phyloP scores from a whole-genome alignment of 2,888 invertebrate genomes.

The Atrina japonica region DNA sequence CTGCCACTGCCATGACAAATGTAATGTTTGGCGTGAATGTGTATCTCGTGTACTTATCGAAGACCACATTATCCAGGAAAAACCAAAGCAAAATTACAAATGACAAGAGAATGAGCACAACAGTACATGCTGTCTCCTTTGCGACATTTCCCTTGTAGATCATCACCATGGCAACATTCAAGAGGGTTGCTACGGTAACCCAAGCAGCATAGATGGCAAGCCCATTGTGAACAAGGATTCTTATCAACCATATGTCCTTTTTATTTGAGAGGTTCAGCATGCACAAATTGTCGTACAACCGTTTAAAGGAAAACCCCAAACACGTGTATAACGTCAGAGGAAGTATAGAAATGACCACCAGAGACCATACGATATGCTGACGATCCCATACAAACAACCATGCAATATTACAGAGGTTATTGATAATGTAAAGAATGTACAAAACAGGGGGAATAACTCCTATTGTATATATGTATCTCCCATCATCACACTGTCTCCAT shows the following conservation, averaged over 20 bases:
- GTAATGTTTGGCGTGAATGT: conserved; percentile 76
- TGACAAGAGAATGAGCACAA: conserved; percentile 64
- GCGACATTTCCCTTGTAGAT: conserved; percentile 54
- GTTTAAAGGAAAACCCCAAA: conserved; percentile 59
- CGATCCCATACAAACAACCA: conserved; percentile 75
- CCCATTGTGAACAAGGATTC: conserved; percentile 76
- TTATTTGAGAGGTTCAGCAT: conserved; percentile 49
- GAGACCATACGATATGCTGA: conserved; percentile 57
- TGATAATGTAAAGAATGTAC: conserved; percentile 64
- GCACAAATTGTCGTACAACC: conserved; percentile 61
- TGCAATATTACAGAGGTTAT: conserved; percentile 67
- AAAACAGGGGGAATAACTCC: conserved; percentile 63
- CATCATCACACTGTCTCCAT: conserved; percentile 59
- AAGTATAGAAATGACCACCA: conserved; percentile 56
- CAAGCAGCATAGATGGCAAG: conserved; percentile 75
- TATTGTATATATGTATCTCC: conserved; percentile 62
- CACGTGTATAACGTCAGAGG: conserved; percentile 64
- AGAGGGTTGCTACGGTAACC: conserved; percentile 71
- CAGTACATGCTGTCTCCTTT: conserved; percentile 58
- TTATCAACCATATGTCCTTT: conserved; percentile 70
- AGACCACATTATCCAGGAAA: conserved; percentile 66
- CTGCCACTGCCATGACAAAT: conserved; percentile 70
- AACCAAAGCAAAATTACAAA: conserved; percentile 67
- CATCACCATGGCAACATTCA: conserved; percentile 71
- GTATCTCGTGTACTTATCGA: conserved; percentile 75